Evolutionary conservation across 2,797 vertebrate genomes (phyloP), one percentile per base, ranked within the genome.

Genomic region (Eurystomus glaucurus): DNA sequence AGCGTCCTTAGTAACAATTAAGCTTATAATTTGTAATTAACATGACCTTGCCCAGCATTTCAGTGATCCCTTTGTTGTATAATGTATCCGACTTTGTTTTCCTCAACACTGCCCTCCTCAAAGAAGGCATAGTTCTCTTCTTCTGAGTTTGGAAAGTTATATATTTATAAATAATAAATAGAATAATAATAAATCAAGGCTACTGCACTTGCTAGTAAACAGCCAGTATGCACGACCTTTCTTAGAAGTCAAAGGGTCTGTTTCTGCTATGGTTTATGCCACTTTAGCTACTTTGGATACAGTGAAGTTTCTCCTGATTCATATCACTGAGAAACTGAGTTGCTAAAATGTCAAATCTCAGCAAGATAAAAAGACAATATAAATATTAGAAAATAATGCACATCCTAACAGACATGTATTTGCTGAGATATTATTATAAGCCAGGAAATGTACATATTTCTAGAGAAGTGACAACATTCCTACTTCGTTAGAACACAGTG

Each of bases 101-200:
- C 61, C 41, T 89, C 64, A 79, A 66, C 10, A 11, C 41, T 91
- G 41, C 81, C 33, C 60, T 94, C 95, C 96, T 97, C 96, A 97
- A 96, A 96, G 95, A 45, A 65, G 50, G 61, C 58, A 62, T 41
- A 19, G 20, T 82, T 89, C 95, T 89, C 46, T 91, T 93, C 54
- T 92, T 95, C 84, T 68, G 74, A 93, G 74, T 94, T 96, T 89
- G 71, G 37, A 87, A 95, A 88, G 85, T 93, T 94, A 83, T 18
- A 72, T 4, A 3, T 61, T 93, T 92, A 96, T 97, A 96, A 97
- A 97, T 96, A 96, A 97, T 96, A 92, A 76, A 97, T 94, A 94
- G 41, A 93, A 87, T 91, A 95, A 93, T 89, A 93, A 96, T 91
- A 95, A 92, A 88, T 82, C 74, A 94, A 77, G 65, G 51, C 74